Percentiles rank a stretch among this genome's conserved stretches.
Conservation (phyloP, 2,797 vertebrate species). For the Harpagifer antarcticus region DNA sequence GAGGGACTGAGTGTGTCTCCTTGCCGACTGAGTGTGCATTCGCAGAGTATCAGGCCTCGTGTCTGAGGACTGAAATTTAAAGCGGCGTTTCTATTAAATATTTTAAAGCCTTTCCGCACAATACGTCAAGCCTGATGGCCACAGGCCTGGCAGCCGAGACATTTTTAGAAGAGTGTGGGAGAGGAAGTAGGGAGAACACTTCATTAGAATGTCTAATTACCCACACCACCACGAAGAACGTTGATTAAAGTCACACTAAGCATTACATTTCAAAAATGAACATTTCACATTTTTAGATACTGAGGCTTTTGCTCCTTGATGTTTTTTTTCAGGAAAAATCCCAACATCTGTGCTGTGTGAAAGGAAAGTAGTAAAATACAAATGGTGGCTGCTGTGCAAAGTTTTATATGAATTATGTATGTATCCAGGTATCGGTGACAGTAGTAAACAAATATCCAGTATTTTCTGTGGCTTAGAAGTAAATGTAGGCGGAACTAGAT, state of each 20-base stretch:
- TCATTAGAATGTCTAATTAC: slow-evolving; percentile 89
- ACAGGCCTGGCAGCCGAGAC: slow-evolving; percentile 76
- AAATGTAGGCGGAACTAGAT: slow-evolving; percentile 41
- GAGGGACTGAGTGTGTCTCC: slow-evolving; percentile 41
- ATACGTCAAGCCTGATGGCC: slow-evolving; percentile 82
- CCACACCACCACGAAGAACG: slow-evolving; percentile 72
- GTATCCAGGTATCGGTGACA: slow-evolving; percentile 45
- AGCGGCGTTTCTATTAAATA: slow-evolving; percentile 85
- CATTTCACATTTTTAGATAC: slow-evolving; percentile 37
- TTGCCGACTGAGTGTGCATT: slow-evolving; percentile 30
- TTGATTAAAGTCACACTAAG: slow-evolving; percentile 83
- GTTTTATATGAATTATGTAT: slow-evolving; percentile 72
- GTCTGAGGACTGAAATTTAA: slow-evolving; percentile 81
- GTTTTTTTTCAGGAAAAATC: slow-evolving; percentile 52
- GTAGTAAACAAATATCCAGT: slow-evolving; percentile 56
- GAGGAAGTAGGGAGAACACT: slow-evolving; percentile 80
- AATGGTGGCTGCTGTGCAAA: slow-evolving; percentile 56
- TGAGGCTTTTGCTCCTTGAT: slow-evolving; percentile 44
- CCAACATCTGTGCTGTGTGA: slow-evolving; percentile 46
- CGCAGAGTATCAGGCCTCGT: slow-evolving; percentile 57
- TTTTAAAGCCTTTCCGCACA: slow-evolving; percentile 83
- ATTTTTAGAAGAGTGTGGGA: slow-evolving; percentile 83
- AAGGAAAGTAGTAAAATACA: slow-evolving; percentile 69
- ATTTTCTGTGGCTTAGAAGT: slow-evolving; percentile 51
- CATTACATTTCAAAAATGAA: slow-evolving; percentile 81